Base-by-base conservation (phyloP, 64 coral and sea anemone species). In the Pocillopora verrucosa region DNA sequence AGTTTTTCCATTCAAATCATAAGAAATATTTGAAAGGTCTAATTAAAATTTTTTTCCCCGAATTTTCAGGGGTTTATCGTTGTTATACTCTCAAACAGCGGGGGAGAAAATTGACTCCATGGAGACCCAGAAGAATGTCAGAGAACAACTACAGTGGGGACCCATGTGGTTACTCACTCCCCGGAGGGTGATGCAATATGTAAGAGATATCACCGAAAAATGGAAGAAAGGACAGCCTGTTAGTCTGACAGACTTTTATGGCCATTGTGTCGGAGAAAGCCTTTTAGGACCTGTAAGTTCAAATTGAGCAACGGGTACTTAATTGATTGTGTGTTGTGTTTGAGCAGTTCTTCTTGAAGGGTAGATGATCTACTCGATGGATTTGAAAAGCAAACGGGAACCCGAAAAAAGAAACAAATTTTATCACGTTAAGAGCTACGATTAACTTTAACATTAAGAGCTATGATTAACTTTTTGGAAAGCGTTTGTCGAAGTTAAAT, bases 191-290 rank as follows among this genome's bases (percentile, higher is more conserved):
- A 88, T 88, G 85, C 37, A 61, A 6, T 80, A 82, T 36, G 74
- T 81, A 2, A 93, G 82, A 35, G 77, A 82, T 4, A 63, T 93
- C 35, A 45, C 74, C 12, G 64, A 93, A 59, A 93, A 93, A 75
- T 82, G 67, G 59, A 19, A 73, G 35, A 78, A 73, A 57, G 91
- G 86, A 7, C 60, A 88, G 4, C 91, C 91, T 26, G 91, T 64
- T 16, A 93, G 91, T 80, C 58, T 87, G 45, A 93, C 91, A 16
- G 91, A 93, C 73, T 61, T 93, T 60, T 87, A 88, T 81, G 91
- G 91, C n/a, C 80, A 88, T 58, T 81, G 67, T 20, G 76, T 93
- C 56, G 91, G 86, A 37, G 91, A 93, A 20, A 88, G 76, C 12
- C 34, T 93, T 16, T 86, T 93, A 30, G 80, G 80, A 58, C 69